Conservation (phyloP, 2,888 invertebrate genomes). For the Sesia apiformis region DNA sequence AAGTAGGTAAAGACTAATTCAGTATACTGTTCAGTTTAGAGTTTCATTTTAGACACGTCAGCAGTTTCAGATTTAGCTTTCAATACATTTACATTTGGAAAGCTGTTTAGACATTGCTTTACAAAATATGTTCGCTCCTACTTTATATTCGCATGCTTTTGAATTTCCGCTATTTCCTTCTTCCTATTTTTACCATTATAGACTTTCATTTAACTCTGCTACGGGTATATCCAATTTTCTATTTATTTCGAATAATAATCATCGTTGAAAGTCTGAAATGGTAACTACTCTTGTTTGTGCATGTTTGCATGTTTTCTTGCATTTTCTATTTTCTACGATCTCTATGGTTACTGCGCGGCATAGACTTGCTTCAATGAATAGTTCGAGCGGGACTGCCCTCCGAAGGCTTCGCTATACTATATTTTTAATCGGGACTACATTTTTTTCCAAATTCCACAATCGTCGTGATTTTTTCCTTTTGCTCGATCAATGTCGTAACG, state of each 20-base stretch:
- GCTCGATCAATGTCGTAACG: slow-evolving; percentile 36
- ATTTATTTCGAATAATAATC: background rate
- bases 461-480: slow-evolving; percentile 35
- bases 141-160: slow-evolving; percentile 65
- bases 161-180: slow-evolving; percentile 38
- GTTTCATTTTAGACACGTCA: background rate
- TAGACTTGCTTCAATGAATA: slow-evolving; percentile 63
- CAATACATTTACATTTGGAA: background rate
- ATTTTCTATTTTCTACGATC: slow-evolving; percentile 70
- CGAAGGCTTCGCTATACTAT: slow-evolving; percentile 52
- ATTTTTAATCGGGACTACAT: slow-evolving; percentile 31
- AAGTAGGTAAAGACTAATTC: background rate
- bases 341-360: slow-evolving; percentile 76
- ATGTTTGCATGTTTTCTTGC: slow-evolving; percentile 68
- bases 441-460: slow-evolving; percentile 22
- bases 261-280: slow-evolving; percentile 37
- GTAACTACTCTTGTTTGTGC: slow-evolving; percentile 38
- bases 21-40: background rate
- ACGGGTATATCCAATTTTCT: background rate
- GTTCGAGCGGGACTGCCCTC: slow-evolving; percentile 55
- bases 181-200: slow-evolving; percentile 34
- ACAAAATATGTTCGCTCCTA: slow-evolving; percentile 53
- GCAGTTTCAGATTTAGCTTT: background rate
- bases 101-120: background rate
- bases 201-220: slow-evolving; percentile 26